Percentiles rank a stretch among this genome's conserved stretches.
Evolutionary conservation across 2,888 invertebrate species (phyloP).

Genomic region (Auanema freiburgensis): DNA sequence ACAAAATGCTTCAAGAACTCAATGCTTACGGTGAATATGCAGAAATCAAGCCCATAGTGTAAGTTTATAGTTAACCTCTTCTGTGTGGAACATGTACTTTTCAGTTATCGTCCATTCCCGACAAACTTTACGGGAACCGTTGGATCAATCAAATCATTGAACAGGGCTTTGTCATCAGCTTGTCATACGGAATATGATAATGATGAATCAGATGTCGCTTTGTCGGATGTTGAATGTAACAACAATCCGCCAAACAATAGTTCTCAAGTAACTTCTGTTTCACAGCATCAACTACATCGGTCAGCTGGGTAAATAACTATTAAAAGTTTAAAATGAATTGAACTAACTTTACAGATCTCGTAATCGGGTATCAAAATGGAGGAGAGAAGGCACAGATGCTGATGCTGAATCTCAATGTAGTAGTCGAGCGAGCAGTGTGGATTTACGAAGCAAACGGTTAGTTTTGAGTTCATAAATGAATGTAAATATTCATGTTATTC

Average conservation of each 20-base stretch:
- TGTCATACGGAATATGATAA: slow-evolving; percentile 63
- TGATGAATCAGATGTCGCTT: slow-evolving; percentile 47
- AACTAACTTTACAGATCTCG: not conserved
- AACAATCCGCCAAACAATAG: not conserved
- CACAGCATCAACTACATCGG: not conserved
- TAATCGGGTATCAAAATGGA: slow-evolving; percentile 2
- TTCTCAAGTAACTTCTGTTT: slow-evolving; percentile 8
- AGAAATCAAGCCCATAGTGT: slow-evolving; percentile 40
- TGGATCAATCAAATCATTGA: slow-evolving; percentile 34
- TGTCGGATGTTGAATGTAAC: slow-evolving; percentile 31
- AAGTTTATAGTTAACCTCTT: slow-evolving; percentile 7
- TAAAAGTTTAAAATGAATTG: not conserved
- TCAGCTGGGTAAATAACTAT: not conserved
- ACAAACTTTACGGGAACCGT: slow-evolving; percentile 23
- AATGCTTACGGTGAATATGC: slow-evolving; percentile 44
- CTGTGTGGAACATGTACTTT: slow-evolving; percentile 3
- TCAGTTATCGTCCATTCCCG: slow-evolving; percentile 43
- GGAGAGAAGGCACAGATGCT: slow-evolving; percentile 23
- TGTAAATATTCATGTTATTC: slow-evolving; percentile 6
- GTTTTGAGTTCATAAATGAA: not conserved
- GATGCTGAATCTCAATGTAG: slow-evolving; percentile 44
- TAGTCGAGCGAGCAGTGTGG: slow-evolving; percentile 31
- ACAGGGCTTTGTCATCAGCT: slow-evolving; percentile 49
- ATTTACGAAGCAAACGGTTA: slow-evolving; percentile 16
- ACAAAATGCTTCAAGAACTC: slow-evolving; percentile 57